phyloP scores from a whole-genome alignment of 2,797 vertebrate genomes.

The Rhinogobio ventralis region DNA sequence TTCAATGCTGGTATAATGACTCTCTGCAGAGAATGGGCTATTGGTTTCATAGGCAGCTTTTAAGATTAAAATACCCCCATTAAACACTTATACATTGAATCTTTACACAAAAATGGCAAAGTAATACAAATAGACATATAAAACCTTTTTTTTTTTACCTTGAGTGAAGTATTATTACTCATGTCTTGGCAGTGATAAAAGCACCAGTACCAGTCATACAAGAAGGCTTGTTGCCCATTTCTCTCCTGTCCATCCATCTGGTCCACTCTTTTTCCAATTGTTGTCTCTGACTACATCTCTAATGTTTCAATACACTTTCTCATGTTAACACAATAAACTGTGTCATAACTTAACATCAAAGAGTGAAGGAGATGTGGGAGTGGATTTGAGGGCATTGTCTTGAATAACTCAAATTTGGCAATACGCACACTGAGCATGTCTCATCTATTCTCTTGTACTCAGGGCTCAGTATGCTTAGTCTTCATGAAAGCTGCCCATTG shows the following conservation, averaged over 20 bases:
- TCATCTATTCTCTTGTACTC: not conserved
- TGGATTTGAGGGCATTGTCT: slow-evolving; percentile 29
- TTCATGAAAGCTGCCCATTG: slow-evolving; percentile 41
- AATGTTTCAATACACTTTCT: not conserved
- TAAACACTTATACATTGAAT: not conserved
- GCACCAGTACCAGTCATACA: slow-evolving; percentile 15
- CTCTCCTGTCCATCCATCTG: slow-evolving; percentile 1
- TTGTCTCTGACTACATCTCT: not conserved
- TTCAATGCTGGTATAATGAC: not conserved
- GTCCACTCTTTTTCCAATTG: not conserved
- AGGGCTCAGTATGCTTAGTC: slow-evolving; percentile 4
- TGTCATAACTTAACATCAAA: not conserved
- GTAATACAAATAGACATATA: slow-evolving; percentile 2
- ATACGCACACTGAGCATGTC: not conserved
- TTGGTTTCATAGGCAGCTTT: not conserved
- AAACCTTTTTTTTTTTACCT: slow-evolving; percentile 2
- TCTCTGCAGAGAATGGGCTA: slow-evolving; percentile 1
- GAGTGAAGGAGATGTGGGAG: not conserved
- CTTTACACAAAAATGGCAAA: slow-evolving; percentile 14
- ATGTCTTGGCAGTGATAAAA: slow-evolving; percentile 41
- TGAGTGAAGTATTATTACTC: slow-evolving; percentile 14
- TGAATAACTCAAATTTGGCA: slow-evolving; percentile 1
- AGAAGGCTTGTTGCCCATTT: slow-evolving; percentile 4
- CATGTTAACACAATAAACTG: slow-evolving; percentile 13
- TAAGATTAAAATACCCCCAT: not conserved